Evolutionary conservation across 2,888 invertebrate species (phyloP), one percentile per base, ranked within the genome.

Genomic region (Pseudanteris insignis): DNA sequence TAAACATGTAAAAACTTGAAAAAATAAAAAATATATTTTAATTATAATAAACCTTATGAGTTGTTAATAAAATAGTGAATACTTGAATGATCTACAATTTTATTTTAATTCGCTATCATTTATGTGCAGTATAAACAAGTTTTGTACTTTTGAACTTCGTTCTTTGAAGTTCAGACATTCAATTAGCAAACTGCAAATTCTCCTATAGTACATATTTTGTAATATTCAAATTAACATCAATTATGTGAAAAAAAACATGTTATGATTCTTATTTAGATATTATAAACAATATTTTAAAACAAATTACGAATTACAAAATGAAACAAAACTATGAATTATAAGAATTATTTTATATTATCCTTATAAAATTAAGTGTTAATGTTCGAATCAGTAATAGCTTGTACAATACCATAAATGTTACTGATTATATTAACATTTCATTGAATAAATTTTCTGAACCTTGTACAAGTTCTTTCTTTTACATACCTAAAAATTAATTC

Each of bases 81-180:
- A 18, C 11, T 12, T 7, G 12, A 12, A 40, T 11, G 24, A 24
- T 28, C 10, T 15, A 8, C 14, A 38, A 7, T 44, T 50, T 40
- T 43, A 41, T 51, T 33, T 51, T 24, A 30, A 40, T 44, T 13
- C 25, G 12, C 24, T 10, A 37, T 29, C 43, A 8, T 50, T 48
- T 28, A 38, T 7, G 33, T 41, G 38, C 29, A 34, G 18, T 30
- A 37, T 34, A 46, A 40, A 47, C 44, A 51, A 60, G 48, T 33
- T 32, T 60, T 34, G 48, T 60, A 54, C 60, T 60, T 60, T 54
- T 60, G 60, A 60, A 60, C 60, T 60, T 60, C 48, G 60, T 48
- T 33, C 60, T 12, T 24, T 14, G 28, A 43, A 54, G 53, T 47
- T 60, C 41, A 53, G 46, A 29, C 13, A 37, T 33, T 47, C 28